phyloP scores from a whole-genome alignment of 2,797 vertebrate genomes.

The Halcyon chelicuti region DNA sequence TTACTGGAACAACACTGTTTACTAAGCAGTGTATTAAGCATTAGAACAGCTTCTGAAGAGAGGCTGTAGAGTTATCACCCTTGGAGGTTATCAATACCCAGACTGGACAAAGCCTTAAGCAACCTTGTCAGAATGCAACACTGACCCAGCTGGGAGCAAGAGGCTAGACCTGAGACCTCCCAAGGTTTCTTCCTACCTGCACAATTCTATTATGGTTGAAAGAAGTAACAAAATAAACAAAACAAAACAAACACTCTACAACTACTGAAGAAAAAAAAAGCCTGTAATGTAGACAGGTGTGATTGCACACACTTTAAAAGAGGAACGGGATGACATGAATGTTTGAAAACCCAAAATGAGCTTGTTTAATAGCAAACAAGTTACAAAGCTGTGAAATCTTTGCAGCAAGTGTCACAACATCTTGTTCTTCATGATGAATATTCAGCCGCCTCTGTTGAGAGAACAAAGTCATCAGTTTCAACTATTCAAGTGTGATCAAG shows the following conservation, averaged over 20 bases:
- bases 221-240: background rate
- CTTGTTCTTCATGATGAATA: background rate
- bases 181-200: background rate
- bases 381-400: constrained; percentile 9
- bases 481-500: background rate
- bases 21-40: background rate
- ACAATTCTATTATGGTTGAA: fast-evolving
- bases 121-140: background rate
- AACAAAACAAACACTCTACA: background rate
- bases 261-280: background rate
- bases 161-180: background rate
- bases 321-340: background rate
- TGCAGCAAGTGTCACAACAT: background rate
- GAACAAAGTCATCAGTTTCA: constrained; percentile 7
- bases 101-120: background rate
- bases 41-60: background rate
- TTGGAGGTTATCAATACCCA: background rate
- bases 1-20: background rate
- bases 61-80: background rate
- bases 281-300: background rate
- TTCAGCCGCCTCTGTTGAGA: constrained; percentile 69
- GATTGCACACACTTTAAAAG: background rate
- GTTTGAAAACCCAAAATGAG: constrained; percentile 21
- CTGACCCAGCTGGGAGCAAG: background rate
- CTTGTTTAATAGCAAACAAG: constrained; percentile 55